Conservation (phyloP, 2,113 vertebrate genomes). For the Heliornis fulica region DNA sequence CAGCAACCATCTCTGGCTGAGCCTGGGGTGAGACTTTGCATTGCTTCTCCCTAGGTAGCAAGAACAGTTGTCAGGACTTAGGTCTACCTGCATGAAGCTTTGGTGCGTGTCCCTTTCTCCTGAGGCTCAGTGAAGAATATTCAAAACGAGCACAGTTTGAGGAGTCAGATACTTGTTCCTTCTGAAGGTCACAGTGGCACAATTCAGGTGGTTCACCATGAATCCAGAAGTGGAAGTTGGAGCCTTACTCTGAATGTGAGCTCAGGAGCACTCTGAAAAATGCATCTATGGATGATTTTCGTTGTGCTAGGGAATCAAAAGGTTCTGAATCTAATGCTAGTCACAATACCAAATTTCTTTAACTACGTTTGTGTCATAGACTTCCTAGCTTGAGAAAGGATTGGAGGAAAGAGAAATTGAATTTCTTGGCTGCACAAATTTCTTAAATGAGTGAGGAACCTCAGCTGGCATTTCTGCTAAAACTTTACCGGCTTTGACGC, state of each 20-base stretch:
- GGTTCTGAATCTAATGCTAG: neutral
- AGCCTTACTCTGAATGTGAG: neutral
- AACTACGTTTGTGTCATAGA: neutral
- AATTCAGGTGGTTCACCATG: neutral
- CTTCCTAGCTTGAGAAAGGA: neutral
- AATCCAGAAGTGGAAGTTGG: neutral
- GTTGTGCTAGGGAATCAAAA: neutral
- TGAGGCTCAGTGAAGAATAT: neutral
- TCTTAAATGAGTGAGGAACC: neutral
- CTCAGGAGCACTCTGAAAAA: neutral
- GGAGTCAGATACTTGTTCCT: neutral
- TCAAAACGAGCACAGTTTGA: neutral
- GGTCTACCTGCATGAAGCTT: neutral
- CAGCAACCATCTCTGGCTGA: neutral
- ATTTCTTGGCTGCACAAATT: neutral
- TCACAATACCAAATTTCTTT: neutral
- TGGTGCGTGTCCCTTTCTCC: neutral
- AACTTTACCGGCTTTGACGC: neutral
- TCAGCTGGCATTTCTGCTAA: neutral
- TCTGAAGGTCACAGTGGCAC: neutral
- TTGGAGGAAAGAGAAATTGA: neutral
- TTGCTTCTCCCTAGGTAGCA: rapidly evolving
- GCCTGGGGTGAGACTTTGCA: neutral
- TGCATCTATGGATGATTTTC: neutral
- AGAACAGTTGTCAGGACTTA: neutral